Base-by-base conservation (phyloP, 2,797 vertebrate species). In the Megalops cyprinoides region DNA sequence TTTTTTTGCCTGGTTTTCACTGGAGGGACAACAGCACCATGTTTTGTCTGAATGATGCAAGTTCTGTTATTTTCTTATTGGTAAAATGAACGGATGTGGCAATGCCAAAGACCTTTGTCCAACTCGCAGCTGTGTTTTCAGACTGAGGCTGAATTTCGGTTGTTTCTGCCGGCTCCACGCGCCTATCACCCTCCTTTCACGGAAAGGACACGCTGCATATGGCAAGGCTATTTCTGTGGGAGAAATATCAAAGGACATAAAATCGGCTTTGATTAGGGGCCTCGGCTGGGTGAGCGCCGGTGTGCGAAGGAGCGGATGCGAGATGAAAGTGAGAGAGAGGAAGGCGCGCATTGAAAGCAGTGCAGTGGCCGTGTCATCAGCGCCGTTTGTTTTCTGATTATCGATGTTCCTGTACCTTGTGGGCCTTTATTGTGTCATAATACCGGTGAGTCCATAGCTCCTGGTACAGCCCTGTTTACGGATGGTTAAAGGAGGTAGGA, bases 131-230 rank as follows among this genome's bases (percentile, higher is more conserved):
- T 87, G 86, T 83, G 78, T 86, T 84, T 84, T 0, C 0, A 0
- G 62, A 79, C 69, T 80, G 84, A 84, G 86, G 82, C 82, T 84
- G 87, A 84, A 87, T 87, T 88, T 84, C 82, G 85, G 80, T 88
- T 90, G 83, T 87, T 83, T 85, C 71, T 77, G 48, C 78, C 87
- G 86, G 84, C 86, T 88, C 78, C 84, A 44, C 76, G 56, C 18
- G 79, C 77, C 89, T 42, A 79, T 23, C 71, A 3, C 67, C 67
- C 44, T 20, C 20, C 44, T 71, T 44, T 71, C n/a, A n/a, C n/a
- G 71, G 18, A 71, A 44, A n/a, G 12, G 39, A 20, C 42, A 51
- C 25, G 15, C 73, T 31, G 46, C 73, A 25, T 37, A 42, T 42
- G 51, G 49, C 51, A 51, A 31, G 20, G 28, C 9, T 10, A 25